A percentile compares a stretch with the other conserved stretches of the same genome.
Evolutionary conservation across 1,140 invertebrate genomes (phyloP).

Genomic region (Heterodera schachtii): DNA sequence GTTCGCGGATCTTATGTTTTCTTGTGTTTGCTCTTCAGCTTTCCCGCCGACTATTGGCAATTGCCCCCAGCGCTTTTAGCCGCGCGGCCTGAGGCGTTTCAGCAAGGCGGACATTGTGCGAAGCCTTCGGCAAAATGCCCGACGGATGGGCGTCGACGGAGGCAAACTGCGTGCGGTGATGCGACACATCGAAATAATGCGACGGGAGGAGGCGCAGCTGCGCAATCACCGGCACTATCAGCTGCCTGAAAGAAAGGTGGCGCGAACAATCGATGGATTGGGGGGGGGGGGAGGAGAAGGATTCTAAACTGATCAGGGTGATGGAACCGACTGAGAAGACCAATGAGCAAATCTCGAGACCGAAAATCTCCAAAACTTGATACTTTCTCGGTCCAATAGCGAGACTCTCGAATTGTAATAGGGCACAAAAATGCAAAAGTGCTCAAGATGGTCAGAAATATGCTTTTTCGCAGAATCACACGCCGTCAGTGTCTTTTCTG

Average conservation of each 20-base stretch:
- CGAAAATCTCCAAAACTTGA: too few species aligned
- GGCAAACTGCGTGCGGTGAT: slow-evolving; percentile 14
- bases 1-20: too few species aligned
- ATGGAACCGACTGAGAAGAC: too few species aligned
- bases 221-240: not conserved
- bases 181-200: slow-evolving; percentile 25
- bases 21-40: not conserved
- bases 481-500: not conserved
- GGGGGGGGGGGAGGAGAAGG: too few species aligned
- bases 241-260: not conserved
- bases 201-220: not conserved
- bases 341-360: too few species aligned
- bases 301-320: not conserved
- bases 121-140: not conserved
- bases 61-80: slow-evolving; percentile 37
- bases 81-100: slow-evolving; percentile 21
- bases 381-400: too few species aligned
- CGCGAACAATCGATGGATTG: too few species aligned
- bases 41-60: slow-evolving; percentile 50
- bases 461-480: not conserved
- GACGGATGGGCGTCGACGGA: slow-evolving; percentile 20
- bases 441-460: too few species aligned
- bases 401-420: too few species aligned
- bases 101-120: slow-evolving; percentile 13
- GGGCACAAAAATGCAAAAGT: too few species aligned